Evolutionary conservation across 2,113 vertebrate genomes (phyloP).

Genomic region (Aythya baeri): DNA sequence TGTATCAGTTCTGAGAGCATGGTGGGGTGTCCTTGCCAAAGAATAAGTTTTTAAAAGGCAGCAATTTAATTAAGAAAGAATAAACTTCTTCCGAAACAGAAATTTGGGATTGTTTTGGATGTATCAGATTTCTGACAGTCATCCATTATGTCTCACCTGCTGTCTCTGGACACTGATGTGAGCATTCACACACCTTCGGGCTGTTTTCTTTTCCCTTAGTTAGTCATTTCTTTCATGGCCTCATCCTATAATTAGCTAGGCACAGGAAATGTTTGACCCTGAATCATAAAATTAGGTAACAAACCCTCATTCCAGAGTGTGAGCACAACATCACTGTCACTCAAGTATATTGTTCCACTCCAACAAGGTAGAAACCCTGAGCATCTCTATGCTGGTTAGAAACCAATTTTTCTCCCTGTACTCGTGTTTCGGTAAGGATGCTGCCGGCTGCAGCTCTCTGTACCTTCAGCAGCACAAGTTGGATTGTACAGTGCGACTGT

Average conservation of each 20-base stretch:
- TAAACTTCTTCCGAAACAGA: background rate
- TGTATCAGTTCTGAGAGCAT: fast-evolving
- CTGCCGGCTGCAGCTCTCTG: fast-evolving
- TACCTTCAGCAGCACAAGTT: background rate
- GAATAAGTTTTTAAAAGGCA: background rate
- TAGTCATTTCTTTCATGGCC: slow-evolving; percentile 9
- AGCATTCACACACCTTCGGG: background rate
- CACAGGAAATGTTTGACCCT: slow-evolving; percentile 11
- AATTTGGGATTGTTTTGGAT: background rate
- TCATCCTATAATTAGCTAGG: slow-evolving; percentile 22
- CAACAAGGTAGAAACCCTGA: background rate
- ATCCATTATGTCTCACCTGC: background rate
- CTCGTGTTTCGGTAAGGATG: background rate
- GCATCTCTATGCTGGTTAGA: background rate
- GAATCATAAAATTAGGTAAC: slow-evolving; percentile 29
- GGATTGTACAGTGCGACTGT: fast-evolving
- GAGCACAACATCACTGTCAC: background rate
- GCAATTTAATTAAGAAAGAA: background rate
- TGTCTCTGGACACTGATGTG: background rate
- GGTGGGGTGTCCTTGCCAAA: background rate
- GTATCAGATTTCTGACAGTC: background rate
- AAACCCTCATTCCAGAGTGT: background rate
- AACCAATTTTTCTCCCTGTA: background rate
- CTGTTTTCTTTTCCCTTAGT: background rate
- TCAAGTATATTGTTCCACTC: background rate